A percentile compares a stretch with the other conserved stretches of the same genome.
These are phyloP conservation scores for Omphaloscelis lunosa DNA, from an alignment of 2,888 invertebrate genomes.

Conservation along the genomic window DNA sequence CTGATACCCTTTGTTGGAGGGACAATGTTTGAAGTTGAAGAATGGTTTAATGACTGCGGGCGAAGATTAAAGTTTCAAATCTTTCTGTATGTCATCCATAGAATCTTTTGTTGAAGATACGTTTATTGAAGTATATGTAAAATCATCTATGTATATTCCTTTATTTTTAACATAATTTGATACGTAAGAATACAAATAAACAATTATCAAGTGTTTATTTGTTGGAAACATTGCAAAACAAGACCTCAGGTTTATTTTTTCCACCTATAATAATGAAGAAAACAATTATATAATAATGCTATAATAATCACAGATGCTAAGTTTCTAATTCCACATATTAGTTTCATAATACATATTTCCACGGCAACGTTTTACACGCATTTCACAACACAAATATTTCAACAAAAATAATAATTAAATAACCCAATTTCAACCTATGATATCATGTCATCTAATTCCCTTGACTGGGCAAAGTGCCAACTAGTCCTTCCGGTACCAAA, in stretches of 20 bases:
- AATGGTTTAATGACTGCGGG: conserved; percentile 24
- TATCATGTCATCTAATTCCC: conserved; percentile 47
- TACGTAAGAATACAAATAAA: not conserved
- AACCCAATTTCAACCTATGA: conserved; percentile 38
- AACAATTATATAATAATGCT: not conserved
- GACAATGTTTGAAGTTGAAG: conserved; percentile 31
- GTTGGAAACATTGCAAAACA: not conserved
- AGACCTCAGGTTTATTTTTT: not conserved
- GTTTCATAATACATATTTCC: not conserved
- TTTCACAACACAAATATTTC: conserved; percentile 35
- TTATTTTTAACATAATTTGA: not conserved
- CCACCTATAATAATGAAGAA: not conserved
- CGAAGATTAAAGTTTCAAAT: conserved; percentile 24
- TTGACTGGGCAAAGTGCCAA: conserved; percentile 43
- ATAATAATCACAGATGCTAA: no score
- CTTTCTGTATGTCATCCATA: not conserved
- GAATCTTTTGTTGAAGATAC: conserved; percentile 9
- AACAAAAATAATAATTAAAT: conserved; percentile 16
- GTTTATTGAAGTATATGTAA: not conserved
- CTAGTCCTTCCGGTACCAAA: conserved; percentile 41
- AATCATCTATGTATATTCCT: not conserved
- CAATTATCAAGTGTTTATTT: no score
- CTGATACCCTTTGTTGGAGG: conserved; percentile 33
- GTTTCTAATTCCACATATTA: not conserved
- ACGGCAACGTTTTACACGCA: not conserved